Percentiles rank a stretch among this genome's conserved stretches.
These are phyloP conservation scores for Alcedo atthis DNA, from an alignment of 2,797 vertebrate genomes.

Conservation along the genomic window DNA sequence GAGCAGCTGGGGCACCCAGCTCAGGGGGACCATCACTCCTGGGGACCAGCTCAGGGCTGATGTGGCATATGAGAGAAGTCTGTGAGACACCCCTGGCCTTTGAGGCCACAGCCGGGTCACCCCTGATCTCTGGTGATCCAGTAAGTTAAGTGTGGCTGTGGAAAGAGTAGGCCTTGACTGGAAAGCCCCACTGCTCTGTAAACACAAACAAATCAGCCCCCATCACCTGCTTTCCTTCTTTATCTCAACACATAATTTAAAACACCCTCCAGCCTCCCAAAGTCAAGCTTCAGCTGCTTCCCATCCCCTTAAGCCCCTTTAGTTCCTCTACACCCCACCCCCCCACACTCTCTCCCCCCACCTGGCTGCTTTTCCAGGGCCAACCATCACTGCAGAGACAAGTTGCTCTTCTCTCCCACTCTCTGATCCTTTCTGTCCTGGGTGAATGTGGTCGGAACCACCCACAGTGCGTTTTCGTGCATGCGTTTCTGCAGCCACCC, in stretches of 20 bases:
- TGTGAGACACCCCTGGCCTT: neutral
- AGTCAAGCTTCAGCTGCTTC: conserved; percentile 69
- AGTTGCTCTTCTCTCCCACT: conserved; percentile 63
- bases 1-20: neutral
- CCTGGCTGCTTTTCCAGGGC: conserved; percentile 52
- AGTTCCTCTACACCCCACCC: neutral
- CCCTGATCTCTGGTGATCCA: neutral
- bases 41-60: neutral
- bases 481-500: conserved; percentile 62
- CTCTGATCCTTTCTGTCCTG: conserved; percentile 70
- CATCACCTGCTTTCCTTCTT: conserved; percentile 70
- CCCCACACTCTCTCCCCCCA: neutral
- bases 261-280: conserved; percentile 55
- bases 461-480: conserved; percentile 63
- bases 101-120: neutral
- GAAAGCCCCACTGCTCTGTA: conserved; percentile 41
- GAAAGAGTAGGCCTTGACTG: conserved; percentile 33
- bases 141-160: neutral
- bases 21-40: accelerated
- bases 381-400: conserved; percentile 59
- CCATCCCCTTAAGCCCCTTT: conserved; percentile 53
- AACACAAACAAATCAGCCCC: conserved; percentile 59
- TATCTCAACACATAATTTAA: conserved; percentile 64
- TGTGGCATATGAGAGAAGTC: neutral
- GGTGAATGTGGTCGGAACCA: conserved; percentile 65